A percentile compares a stretch with the other conserved stretches of the same genome.
Evolutionary conservation across 2,797 vertebrate species (phyloP).

Genomic region (Sebastes ruberrimus): DNA sequence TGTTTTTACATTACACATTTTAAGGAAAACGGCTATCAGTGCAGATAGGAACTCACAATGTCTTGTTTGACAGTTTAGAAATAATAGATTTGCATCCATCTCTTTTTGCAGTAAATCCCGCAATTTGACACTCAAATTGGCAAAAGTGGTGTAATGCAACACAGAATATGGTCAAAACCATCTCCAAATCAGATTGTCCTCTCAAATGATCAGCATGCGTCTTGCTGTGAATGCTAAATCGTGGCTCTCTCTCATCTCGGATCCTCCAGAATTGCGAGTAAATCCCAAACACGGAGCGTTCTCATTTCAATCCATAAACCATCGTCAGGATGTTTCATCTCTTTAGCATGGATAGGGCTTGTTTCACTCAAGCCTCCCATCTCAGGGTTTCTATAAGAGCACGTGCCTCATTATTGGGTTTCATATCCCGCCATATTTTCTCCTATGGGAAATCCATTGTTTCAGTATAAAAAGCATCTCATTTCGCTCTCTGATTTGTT

Average conservation of each 20-base stretch:
- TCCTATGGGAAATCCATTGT: constrained; percentile 77
- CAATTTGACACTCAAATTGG: constrained; percentile 44
- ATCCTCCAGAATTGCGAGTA: constrained; percentile 31
- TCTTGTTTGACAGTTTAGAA: constrained; percentile 6
- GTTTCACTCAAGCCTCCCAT: constrained; percentile 60
- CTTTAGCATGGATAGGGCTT: constrained; percentile 42
- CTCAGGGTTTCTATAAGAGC: constrained; percentile 64
- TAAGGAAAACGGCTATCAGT: constrained; percentile 37
- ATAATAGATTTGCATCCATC: constrained; percentile 38
- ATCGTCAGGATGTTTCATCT: constrained; percentile 55
- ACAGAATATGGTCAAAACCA: constrained; percentile 11
- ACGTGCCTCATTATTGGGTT: constrained; percentile 68
- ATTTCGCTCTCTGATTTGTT: constrained; percentile 79
- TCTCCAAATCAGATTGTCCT: constrained; percentile 54
- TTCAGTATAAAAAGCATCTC: constrained; percentile 77
- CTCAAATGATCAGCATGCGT: constrained; percentile 30
- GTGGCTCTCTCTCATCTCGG: constrained; percentile 21
- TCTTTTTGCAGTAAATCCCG: constrained; percentile 29
- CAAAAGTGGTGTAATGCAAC: constrained; percentile 16
- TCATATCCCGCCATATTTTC: constrained; percentile 73
- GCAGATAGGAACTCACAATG: not conserved
- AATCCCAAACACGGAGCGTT: constrained; percentile 56
- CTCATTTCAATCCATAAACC: constrained; percentile 65
- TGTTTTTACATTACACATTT: constrained; percentile 59
- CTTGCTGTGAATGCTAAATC: constrained; percentile 46